phyloP scores from a whole-genome alignment of 2,888 invertebrate species.

The Mycalesis mineus region DNA sequence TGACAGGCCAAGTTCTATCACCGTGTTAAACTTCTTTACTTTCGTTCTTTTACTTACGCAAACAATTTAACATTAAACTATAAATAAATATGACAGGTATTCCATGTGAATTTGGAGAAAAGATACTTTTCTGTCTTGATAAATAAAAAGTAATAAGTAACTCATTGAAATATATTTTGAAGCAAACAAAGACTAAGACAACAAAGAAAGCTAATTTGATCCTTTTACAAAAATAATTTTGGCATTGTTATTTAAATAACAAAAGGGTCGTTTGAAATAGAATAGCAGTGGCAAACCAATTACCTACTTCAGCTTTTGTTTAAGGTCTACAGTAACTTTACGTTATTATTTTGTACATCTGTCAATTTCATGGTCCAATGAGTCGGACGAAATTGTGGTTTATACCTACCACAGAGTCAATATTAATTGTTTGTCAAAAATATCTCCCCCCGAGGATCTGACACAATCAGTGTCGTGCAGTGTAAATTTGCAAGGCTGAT shows the following conservation, averaged over 20 bases:
- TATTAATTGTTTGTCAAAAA: background rate
- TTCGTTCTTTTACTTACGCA: too few relatives aligned
- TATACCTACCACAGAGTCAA: constrained; percentile 9
- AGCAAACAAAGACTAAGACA: background rate
- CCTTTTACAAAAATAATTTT: constrained; percentile 4
- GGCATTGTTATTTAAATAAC: constrained; percentile 11
- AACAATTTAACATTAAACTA: too few relatives aligned
- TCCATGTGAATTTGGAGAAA: too few relatives aligned
- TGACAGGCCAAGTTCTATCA: too few relatives aligned
- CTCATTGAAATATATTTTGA: background rate
- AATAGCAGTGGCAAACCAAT: constrained; percentile 11
- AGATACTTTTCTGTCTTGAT: background rate
- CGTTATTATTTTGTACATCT: constrained; percentile 16
- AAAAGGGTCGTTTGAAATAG: constrained; percentile 9
- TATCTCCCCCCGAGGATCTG: background rate
- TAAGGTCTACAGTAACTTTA: constrained; percentile 1
- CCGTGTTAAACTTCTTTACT: too few relatives aligned
- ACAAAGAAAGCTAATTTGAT: constrained; percentile 1
- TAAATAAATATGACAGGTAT: too few relatives aligned
- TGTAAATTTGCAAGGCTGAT: background rate
- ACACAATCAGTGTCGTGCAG: background rate
- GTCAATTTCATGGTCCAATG: constrained; percentile 15
- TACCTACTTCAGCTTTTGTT: constrained; percentile 1
- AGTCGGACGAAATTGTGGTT: constrained; percentile 5
- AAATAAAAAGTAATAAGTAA: background rate